Base-by-base conservation (phyloP, 2,888 invertebrate species). In the Tetramorium bicarinatum region DNA sequence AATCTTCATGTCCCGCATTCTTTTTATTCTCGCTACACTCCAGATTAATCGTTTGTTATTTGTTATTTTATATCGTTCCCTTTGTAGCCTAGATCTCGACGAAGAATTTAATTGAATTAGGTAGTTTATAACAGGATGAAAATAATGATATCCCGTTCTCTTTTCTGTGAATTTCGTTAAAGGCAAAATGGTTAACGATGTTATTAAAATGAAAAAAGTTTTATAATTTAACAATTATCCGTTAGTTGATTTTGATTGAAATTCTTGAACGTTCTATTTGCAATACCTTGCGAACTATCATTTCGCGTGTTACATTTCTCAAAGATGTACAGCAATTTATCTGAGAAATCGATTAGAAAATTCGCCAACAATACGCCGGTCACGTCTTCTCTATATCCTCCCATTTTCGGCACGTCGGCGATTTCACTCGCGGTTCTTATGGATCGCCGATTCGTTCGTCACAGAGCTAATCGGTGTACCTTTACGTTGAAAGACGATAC, bases 351-450 rank as follows among this genome's bases (percentile, higher is more conserved):
- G 34, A 21, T 29, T 34, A 59, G 75, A 21, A 80, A 74, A 38
- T 59, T 59, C 9, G 29, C 29, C 6, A 21, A 1, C 18, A 18
- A 18, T 64, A 49, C 21, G 25, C 64, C 15, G 11, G 18, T 74
- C 79, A 80, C 79, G 79, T 80, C 3, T 21, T 8, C 38, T 41
- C 7, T 64, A 76, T 54, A 76, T 66, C 54, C 71, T 66, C 21
- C 56, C 38, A 79, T 80, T 80, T 80, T 80, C 75, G 75, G n/a
- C 76, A 75, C 59, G 47, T 80, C 47, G 74, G 75, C 76, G 47
- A 74, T 80, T 75, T 38, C 34, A 7, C 3, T 54, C 47, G 75
- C 59, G 38, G 21, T 59, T 74, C 59, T 74, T 34, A n/a, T 29
- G 13, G 41, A 52, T 71, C n/a, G 38, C 29, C 52, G n/a, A 52